These are phyloP conservation scores for Nycteola revayana DNA, from an alignment of 2,888 invertebrate genomes.

Conservation along the genomic window DNA sequence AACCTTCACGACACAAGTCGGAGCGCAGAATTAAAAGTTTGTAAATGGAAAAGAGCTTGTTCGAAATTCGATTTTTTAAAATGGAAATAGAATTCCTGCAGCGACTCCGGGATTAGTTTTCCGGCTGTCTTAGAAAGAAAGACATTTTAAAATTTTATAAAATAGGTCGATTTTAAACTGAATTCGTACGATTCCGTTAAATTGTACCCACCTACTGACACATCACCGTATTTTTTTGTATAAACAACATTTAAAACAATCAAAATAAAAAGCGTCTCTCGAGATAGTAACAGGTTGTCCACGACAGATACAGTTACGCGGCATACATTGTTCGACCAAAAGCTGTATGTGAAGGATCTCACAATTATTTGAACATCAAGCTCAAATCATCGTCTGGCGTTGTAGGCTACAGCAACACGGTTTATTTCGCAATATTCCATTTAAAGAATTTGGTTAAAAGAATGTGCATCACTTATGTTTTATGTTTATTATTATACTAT, in stretches of 20 bases:
- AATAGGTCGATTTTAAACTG: too few species aligned
- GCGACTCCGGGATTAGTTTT: slow-evolving; percentile 36
- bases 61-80: slow-evolving; percentile 38
- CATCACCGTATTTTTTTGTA: too few species aligned
- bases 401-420: too few species aligned
- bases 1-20: background rate
- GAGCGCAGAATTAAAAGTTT: slow-evolving; percentile 33
- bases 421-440: too few species aligned
- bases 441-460: too few species aligned
- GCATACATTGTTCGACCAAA: slow-evolving; percentile 52
- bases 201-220: too few species aligned
- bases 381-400: too few species aligned
- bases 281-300: slow-evolving; percentile 52
- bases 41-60: slow-evolving; percentile 34
- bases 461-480: too few species aligned
- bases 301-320: slow-evolving; percentile 63
- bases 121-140: slow-evolving; percentile 19
- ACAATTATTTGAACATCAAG: too few species aligned
- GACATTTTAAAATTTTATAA: slow-evolving; percentile 21
- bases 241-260: slow-evolving; percentile 6
- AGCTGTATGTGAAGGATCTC: slow-evolving; percentile 25
- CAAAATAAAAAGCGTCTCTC: slow-evolving; percentile 21
- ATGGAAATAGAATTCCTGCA: slow-evolving; percentile 35
- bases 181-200: too few species aligned
- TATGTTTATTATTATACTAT: too few species aligned